Evolutionary conservation across 2,797 vertebrate species (phyloP), one percentile per base, ranked within the genome.

Genomic region (Myotis findleyi): DNA sequence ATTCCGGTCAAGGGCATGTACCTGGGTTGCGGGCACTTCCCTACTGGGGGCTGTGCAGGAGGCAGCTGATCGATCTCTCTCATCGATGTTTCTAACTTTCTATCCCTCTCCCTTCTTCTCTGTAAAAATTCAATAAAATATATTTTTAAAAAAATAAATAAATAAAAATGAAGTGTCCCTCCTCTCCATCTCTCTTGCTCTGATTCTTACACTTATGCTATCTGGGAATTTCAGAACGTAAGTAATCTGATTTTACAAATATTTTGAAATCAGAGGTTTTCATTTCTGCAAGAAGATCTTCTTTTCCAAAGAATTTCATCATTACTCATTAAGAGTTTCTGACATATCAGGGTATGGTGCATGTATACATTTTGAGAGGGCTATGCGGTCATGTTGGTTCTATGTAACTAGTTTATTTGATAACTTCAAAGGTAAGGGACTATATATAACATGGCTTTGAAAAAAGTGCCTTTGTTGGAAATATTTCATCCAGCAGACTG

Each of bases 401-500:
- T 82, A 25, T 6, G 49, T 44, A 75, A 79, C 71, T 69, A 59
- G n/a, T 64, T 89, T 89, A 85, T 55, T 89, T 27, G 38, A 76
- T 66, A 62, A 87, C 69, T 92, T 96, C 76, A 93, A 95, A 94
- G 80, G 25, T 20, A 23, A 80, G 9, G 49, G 33, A 47, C 66
- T 44, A 17, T 71, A 44, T 51, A 36, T 44, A 57, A 21, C 27
- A 18, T 14, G 36, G 59, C 66, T 96, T 96, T 93, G 92, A 95
- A 73, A 80, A 80, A 89, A 53, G 44, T 21, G n/a, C 30, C 44
- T n/a, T 87, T 11, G 7, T 16, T 64, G 44, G 75, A 93, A 91
- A 69, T 59, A 27, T 44, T 88, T 93, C 77, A 66, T 51, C 59
- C 30, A 11, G 64, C 49, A 66, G 84, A 69, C 87, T 83, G 87